Conservation (phyloP, 1,140 invertebrate species). For the Drosophila nikananu region DNA sequence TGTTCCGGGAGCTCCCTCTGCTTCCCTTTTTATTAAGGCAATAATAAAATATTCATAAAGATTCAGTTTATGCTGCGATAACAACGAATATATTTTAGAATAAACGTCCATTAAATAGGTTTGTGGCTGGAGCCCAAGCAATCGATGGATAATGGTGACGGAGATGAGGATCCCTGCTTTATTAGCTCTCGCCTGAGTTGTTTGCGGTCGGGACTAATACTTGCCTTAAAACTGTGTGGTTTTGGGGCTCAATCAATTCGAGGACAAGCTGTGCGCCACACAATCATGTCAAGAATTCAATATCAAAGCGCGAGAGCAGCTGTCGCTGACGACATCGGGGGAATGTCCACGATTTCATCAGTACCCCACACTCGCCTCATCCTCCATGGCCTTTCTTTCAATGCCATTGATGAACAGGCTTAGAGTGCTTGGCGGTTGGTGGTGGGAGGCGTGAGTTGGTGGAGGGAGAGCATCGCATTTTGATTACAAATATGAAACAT, state of each 20-base stretch:
- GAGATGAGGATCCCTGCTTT: conserved; percentile 30
- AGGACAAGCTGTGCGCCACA: conserved; percentile 67
- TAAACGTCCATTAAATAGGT: conserved; percentile 59
- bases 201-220: conserved; percentile 47
- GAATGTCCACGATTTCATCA: conserved; percentile 31
- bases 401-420: conserved; percentile 72
- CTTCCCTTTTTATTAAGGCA: conserved; percentile 69
- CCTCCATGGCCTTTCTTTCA: conserved; percentile 30
- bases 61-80: conserved; percentile 70
- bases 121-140: conserved; percentile 10
- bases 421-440: conserved; percentile 13
- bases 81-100: conserved; percentile 57
- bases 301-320: conserved; percentile 74
- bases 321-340: conserved; percentile 73
- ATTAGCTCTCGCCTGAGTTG: conserved; percentile 59
- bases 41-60: conserved; percentile 84
- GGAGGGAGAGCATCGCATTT: conserved; percentile 36
- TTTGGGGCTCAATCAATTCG: conserved; percentile 37
- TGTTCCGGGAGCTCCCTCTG: conserved; percentile 14
- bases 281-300: conserved; percentile 84
- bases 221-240: conserved; percentile 19
- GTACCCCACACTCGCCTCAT: not conserved
- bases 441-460: not conserved
- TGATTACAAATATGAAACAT: conserved; percentile 75
- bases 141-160: conserved; percentile 12